These are phyloP conservation scores for Philereme transversata DNA, from an alignment of 2,888 invertebrate species.

Conservation along the genomic window DNA sequence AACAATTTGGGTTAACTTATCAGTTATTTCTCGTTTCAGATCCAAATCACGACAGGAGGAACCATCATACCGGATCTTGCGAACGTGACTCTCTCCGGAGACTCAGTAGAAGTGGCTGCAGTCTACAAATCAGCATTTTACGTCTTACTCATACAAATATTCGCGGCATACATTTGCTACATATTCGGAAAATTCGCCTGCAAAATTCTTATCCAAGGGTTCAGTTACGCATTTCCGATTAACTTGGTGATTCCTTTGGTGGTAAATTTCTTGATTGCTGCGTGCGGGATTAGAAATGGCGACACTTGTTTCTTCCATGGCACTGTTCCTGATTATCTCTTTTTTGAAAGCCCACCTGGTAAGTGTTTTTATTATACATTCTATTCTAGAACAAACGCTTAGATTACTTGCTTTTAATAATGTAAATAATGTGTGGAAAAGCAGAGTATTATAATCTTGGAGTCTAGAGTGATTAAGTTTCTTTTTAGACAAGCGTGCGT, in stretches of 20 bases:
- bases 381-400: no score
- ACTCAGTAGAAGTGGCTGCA: constrained; percentile 89
- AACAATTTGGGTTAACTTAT: background rate
- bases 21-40: constrained; percentile 62
- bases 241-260: constrained; percentile 96
- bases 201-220: constrained; percentile 98
- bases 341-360: constrained; percentile 94
- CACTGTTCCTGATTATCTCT: constrained; percentile 93
- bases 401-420: no score
- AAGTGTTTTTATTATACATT: constrained; percentile 20
- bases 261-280: constrained; percentile 93
- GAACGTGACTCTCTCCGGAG: constrained; percentile 90
- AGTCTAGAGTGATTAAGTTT: no score
- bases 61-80: constrained; percentile 88
- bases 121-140: constrained; percentile 89
- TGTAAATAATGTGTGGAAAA: no score
- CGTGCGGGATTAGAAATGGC: constrained; percentile 93
- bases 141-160: constrained; percentile 91
- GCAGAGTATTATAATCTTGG: no score
- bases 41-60: constrained; percentile 85
- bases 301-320: constrained; percentile 95
- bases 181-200: constrained; percentile 98
- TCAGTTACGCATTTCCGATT: constrained; percentile 98
- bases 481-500: no score
- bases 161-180: constrained; percentile 94